Conservation (phyloP, 1,140 invertebrate genomes). For the Drosophila miranda region DNA sequence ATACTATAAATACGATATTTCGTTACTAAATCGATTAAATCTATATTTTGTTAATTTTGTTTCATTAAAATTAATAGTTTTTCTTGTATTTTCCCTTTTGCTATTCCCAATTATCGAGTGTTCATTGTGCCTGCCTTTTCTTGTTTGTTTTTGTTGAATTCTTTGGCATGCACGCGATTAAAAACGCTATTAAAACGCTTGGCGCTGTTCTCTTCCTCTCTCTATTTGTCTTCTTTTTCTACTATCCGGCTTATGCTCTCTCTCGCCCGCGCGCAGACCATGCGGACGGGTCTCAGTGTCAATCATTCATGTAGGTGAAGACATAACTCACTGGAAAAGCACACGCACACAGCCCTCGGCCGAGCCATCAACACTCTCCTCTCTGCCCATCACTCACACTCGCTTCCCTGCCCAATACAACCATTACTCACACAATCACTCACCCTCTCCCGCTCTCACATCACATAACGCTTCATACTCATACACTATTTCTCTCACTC, state of each 20-base stretch:
- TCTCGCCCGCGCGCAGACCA: conserved; percentile 28
- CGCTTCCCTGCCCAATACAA: too few relatives aligned
- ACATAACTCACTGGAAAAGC: conserved; percentile 25
- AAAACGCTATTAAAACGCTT: conserved; percentile 53
- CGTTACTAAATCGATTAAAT: too few relatives aligned
- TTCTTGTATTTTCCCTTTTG: too few relatives aligned
- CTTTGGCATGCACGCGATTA: conserved; percentile 39
- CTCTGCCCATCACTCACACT: too few relatives aligned
- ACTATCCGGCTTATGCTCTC: background rate
- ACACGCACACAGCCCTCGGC: background rate
- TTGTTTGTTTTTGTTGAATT: conserved; percentile 35
- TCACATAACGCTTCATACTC: background rate
- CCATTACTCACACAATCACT: too few relatives aligned
- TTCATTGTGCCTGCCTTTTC: background rate
- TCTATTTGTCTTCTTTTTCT: background rate
- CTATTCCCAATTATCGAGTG: too few relatives aligned
- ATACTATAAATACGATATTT: too few relatives aligned
- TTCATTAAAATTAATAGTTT: too few relatives aligned
- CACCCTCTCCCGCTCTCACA: too few relatives aligned
- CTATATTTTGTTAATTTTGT: too few relatives aligned
- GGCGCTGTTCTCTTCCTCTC: conserved; percentile 14
- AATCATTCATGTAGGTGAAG: conserved; percentile 21
- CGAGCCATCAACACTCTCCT: background rate
- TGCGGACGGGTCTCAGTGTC: conserved; percentile 41
- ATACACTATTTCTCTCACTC: background rate